Evolutionary conservation across 2,888 invertebrate genomes (phyloP).

Genomic region (Xylophagus ater): DNA sequence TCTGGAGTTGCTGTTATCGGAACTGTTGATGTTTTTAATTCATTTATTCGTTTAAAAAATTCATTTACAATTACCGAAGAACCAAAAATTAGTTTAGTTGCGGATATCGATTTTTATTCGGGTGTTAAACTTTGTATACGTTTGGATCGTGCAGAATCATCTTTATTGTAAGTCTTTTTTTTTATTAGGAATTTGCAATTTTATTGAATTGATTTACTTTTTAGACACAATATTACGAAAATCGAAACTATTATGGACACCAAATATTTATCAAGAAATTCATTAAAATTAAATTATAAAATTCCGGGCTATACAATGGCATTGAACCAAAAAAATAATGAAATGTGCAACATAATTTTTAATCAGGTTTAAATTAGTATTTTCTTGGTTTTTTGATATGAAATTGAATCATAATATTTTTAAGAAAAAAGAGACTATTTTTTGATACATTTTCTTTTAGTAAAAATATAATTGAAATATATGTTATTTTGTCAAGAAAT

Average conservation of each 20-base stretch:
- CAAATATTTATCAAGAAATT: conserved; percentile 48
- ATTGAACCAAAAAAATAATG: conserved; percentile 65
- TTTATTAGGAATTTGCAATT: conserved; percentile 1
- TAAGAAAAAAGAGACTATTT: too few relatives aligned
- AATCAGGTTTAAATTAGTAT: too few relatives aligned
- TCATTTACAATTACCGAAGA: conserved; percentile 55
- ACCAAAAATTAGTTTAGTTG: conserved; percentile 56
- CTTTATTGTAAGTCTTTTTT: conserved; percentile 43
- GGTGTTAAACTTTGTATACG: conserved; percentile 66
- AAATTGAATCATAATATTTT: too few relatives aligned
- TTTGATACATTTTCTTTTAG: too few relatives aligned
- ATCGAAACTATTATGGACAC: conserved; percentile 53
- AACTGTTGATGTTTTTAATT: conserved; percentile 48
- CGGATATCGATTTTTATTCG: conserved; percentile 66
- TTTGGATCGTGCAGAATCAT: conserved; percentile 55
- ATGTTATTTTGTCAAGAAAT: too few relatives aligned
- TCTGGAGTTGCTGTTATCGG: conserved; percentile 58
- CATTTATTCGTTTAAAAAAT: conserved; percentile 53
- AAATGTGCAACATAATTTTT: conserved; percentile 53
- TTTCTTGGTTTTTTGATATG: too few relatives aligned
- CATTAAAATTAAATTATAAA: conserved; percentile 43
- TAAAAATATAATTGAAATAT: too few relatives aligned
- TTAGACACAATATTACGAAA: conserved; percentile 52
- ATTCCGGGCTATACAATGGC: conserved; percentile 61
- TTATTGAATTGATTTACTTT: conserved; percentile 6